Percentiles rank a stretch among this genome's conserved stretches.
These are phyloP conservation scores for Lasioglossum vierecki DNA, from an alignment of 2,888 invertebrate species.

Conservation along the genomic window DNA sequence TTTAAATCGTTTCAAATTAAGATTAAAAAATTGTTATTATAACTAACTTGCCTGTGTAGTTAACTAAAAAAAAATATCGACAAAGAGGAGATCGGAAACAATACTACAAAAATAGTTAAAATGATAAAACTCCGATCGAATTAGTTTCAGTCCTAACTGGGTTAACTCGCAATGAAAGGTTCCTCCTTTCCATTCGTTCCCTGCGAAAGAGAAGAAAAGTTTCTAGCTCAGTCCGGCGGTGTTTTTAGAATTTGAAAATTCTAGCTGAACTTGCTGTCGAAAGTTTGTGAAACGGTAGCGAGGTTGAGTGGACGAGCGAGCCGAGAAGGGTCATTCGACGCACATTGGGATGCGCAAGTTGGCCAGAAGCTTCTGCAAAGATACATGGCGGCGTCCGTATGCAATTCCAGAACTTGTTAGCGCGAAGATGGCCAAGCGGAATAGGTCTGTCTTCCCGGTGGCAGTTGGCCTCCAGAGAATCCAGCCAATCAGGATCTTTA, in stretches of 20 bases:
- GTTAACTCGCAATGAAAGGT: not conserved
- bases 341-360: not conserved
- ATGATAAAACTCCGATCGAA: not conserved
- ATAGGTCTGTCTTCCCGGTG: slow-evolving; percentile 48
- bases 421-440: slow-evolving; percentile 33
- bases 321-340: not conserved
- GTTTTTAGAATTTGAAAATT: not conserved
- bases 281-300: not conserved
- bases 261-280: not conserved
- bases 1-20: not conserved
- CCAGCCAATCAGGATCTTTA: slow-evolving; percentile 81
- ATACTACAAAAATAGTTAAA: no score
- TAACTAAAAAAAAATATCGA: no score
- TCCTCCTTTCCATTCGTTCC: not conserved
- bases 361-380: slow-evolving; percentile 22
- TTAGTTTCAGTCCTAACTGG: not conserved
- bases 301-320: not conserved
- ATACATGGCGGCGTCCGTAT: slow-evolving; percentile 42
- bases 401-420: slow-evolving; percentile 62
- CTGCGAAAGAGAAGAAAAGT: not conserved
- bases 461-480: slow-evolving; percentile 76
- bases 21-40: not conserved
- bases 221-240: not conserved
- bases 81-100: no score
- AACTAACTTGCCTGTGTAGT: no score